Base-by-base conservation (phyloP, 2,113 vertebrate genomes). In the Xyrauchen texanus region DNA sequence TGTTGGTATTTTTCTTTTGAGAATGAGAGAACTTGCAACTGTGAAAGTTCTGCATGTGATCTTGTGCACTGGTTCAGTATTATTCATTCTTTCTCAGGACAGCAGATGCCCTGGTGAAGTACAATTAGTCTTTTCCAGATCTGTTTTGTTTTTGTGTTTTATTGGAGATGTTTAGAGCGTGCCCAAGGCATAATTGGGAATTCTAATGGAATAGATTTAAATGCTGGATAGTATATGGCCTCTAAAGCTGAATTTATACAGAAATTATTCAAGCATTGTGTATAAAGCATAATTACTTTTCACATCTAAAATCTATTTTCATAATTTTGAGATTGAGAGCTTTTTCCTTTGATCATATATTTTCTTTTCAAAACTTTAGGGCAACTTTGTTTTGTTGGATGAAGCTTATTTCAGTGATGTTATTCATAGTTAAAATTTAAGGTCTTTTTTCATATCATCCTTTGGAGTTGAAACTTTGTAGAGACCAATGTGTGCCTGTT, bases 31-130 rank as follows among this genome's bases (percentile, higher is more conserved):
- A 58, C 12, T 76, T 13, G 64, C 16, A 78, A 68, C 45, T 8
- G 55, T 68, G 34, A 60, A 60, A 34, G 44, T n/a, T 47, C 71
- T 7, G n/a, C 45, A 60, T 61, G 67, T 61, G 46, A 47, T 53
- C 66, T 49, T 44, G 21, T 21, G 16, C 61, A 5, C 7, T 55
- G 73, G 16, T 3, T 55, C 42, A 7, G 9, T 15, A 15, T 65
- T 76, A 8, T 65, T 45, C 34, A 44, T 45, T 49, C 6, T 13
- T 16, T 21, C 5, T 52, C 5, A 42, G 73, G 49, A 55, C 47
- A 65, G 73, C 73, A 76, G 73, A 76, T 76, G 73, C 65, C 73
- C 73, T 76, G 62, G 12, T 42, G 21, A 76, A 76, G 61, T 42
- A 53, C 73, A 76, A 51, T 65, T 76, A 7, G 62, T 64, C 8